phyloP scores from a whole-genome alignment of 2,888 invertebrate genomes.

The Drosophila monieri region DNA sequence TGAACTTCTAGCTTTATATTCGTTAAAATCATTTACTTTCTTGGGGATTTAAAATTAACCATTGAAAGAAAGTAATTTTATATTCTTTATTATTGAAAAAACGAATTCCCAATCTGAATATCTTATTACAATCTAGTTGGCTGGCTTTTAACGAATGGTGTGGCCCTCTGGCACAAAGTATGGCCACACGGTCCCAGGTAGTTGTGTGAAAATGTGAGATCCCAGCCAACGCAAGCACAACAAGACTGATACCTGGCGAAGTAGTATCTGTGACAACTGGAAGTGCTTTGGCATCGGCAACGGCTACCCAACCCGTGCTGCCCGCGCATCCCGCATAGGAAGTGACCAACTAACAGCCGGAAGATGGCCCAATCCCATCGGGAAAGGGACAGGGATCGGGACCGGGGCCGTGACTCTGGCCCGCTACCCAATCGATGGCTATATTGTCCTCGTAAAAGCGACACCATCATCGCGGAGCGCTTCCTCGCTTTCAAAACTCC shows the following conservation, averaged over 20 bases:
- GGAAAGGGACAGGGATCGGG: constrained; percentile 44
- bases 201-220: neutral
- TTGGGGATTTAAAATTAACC: no score
- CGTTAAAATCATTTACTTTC: no score
- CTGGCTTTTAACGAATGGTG: neutral
- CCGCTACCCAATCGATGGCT: constrained; percentile 95
- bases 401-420: constrained; percentile 84
- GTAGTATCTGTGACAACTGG: neutral
- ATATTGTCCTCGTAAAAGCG: constrained; percentile 93
- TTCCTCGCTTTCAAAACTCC: constrained; percentile 93
- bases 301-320: neutral
- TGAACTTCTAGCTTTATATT: no score
- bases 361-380: constrained; percentile 48
- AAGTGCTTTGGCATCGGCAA: neutral
- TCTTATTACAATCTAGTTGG: no score
- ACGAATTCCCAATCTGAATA: no score
- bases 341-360: constrained; percentile 4
- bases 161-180: neutral
- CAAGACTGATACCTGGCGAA: constrained; percentile 1
- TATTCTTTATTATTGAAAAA: no score
- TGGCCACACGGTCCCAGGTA: neutral
- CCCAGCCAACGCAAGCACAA: constrained; percentile 1
- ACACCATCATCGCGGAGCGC: constrained; percentile 89
- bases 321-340: neutral
- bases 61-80: no score